Conservation (phyloP, 2,888 invertebrate genomes). For the Buathra laborator region DNA sequence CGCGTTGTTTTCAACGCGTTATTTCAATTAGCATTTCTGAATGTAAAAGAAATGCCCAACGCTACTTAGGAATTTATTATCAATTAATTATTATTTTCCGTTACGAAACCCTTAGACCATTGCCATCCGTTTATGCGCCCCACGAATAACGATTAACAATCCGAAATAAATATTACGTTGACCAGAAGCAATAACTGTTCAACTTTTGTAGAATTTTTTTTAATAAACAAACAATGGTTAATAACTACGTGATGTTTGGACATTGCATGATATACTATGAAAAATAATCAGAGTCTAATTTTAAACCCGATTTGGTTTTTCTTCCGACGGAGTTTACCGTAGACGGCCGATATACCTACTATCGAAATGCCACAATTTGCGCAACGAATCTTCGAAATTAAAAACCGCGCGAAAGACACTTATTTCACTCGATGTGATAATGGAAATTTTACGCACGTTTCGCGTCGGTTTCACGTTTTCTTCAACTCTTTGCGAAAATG, state of each 20-base stretch:
- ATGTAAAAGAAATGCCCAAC: slow-evolving; percentile 1
- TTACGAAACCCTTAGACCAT: not conserved
- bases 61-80: not conserved
- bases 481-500: no score
- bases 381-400: no score
- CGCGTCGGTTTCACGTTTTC: no score
- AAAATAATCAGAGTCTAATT: not conserved
- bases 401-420: no score
- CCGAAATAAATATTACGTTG: slow-evolving; percentile 12
- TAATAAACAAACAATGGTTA: slow-evolving; percentile 27
- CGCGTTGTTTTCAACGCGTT: not conserved
- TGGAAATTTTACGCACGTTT: no score
- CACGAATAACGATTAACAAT: slow-evolving; percentile 26
- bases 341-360: no score
- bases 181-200: slow-evolving; percentile 20
- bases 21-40: not conserved
- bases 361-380: no score
- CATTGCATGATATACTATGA: not conserved
- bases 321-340: not conserved
- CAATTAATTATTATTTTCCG: not conserved
- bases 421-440: no score
- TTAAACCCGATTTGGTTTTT: not conserved
- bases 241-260: not conserved
- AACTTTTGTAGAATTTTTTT: slow-evolving; percentile 35
- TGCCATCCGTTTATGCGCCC: slow-evolving; percentile 6